Conservation (phyloP, 37 sponge, comb jelly and placozoan species). For the Bolinopsis microptera region DNA sequence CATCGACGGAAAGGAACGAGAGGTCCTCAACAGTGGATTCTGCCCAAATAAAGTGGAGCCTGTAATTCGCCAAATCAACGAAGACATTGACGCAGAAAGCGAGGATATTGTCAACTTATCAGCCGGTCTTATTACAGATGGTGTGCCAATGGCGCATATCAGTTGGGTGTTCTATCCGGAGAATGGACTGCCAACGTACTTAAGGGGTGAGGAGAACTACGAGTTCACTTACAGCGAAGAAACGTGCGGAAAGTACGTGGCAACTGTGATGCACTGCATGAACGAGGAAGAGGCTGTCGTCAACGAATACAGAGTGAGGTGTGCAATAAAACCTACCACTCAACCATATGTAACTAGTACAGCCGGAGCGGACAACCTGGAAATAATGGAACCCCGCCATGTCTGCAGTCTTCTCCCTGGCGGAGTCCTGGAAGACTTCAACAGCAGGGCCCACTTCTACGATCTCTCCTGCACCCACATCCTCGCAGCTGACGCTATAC, state of each 20-base stretch:
- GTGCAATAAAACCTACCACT: not conserved
- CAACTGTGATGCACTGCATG: not conserved
- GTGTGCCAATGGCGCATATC: not conserved
- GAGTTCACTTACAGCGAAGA: not conserved
- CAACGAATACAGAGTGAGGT: not conserved
- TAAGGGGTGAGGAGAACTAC: not conserved
- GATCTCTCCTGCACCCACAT: constrained; percentile 9
- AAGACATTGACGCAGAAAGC: not conserved
- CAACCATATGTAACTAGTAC: not conserved
- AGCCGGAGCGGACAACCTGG: not conserved
- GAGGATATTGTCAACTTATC: not conserved
- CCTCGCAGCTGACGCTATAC: constrained; percentile 2
- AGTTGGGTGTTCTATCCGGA: not conserved
- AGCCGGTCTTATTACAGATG: not conserved
- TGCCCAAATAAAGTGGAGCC: not conserved
- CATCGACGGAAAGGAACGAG: not conserved
- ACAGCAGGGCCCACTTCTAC: not conserved
- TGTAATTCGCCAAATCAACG: not conserved
- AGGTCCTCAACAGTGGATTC: constrained; percentile 1
- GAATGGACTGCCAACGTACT: not conserved
- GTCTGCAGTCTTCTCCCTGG: not conserved
- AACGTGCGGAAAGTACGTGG: not conserved
- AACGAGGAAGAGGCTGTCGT: not conserved
- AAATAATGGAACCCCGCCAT: not conserved
- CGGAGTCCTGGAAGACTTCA: not conserved